These are phyloP conservation scores for Meloe dianella DNA, from an alignment of 2,888 invertebrate species.

Conservation along the genomic window DNA sequence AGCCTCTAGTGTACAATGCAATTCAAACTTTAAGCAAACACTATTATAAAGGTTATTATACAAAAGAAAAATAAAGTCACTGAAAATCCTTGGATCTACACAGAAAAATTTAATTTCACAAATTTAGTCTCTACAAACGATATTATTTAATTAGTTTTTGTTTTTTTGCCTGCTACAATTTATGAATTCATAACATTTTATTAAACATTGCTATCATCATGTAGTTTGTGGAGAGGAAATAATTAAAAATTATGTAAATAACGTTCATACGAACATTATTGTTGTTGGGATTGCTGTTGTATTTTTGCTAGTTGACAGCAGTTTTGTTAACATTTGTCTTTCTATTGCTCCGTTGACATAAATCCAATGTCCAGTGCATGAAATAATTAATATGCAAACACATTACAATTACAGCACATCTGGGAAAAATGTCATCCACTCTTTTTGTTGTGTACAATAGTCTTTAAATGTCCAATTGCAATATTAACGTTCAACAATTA, in stretches of 20 bases:
- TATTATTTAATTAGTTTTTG: slow-evolving; percentile 4
- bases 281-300: slow-evolving; percentile 13
- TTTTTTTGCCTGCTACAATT: neutral
- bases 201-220: neutral
- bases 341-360: neutral
- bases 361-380: slow-evolving; percentile 33
- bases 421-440: slow-evolving; percentile 35
- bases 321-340: slow-evolving; percentile 24
- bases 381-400: slow-evolving; percentile 47
- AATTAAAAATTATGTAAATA: slow-evolving; percentile 10
- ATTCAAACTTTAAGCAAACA: neutral
- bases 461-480: too few relatives aligned
- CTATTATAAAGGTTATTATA: neutral
- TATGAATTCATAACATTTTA: neutral
- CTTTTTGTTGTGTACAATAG: neutral
- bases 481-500: too few relatives aligned
- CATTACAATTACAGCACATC: slow-evolving; percentile 37
- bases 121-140: neutral
- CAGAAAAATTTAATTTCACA: neutral
- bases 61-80: neutral
- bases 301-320: slow-evolving; percentile 22
- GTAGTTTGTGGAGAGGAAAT: neutral
- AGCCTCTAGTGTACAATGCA: neutral
- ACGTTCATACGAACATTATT: slow-evolving; percentile 10
- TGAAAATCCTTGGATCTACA: neutral